phyloP scores from a whole-genome alignment of 2,113 vertebrate genomes.

The Baryphthengus martii region DNA sequence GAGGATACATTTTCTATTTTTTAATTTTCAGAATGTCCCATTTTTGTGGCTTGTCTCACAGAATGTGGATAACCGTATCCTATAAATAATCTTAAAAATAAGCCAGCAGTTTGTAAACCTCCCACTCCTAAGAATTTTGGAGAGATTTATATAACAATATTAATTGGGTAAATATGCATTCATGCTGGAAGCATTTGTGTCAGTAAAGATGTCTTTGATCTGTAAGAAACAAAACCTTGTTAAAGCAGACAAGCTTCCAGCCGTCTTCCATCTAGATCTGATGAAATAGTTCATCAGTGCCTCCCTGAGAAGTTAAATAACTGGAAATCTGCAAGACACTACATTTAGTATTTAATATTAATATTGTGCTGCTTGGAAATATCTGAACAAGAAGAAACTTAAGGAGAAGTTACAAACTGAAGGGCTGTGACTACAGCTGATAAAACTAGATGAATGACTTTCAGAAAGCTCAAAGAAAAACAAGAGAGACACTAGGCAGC shows the following conservation, averaged over 20 bases:
- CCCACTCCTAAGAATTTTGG: background rate
- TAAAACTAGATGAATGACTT: background rate
- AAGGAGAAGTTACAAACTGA: background rate
- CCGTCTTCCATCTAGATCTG: background rate
- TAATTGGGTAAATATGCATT: background rate
- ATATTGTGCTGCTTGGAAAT: background rate
- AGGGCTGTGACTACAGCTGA: background rate
- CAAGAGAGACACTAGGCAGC: background rate
- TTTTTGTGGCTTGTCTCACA: background rate
- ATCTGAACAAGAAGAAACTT: background rate
- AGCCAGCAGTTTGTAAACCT: background rate
- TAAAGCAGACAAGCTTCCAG: background rate
- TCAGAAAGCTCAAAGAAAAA: background rate
- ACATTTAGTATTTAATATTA: background rate
- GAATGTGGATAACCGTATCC: background rate
- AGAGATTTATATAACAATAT: background rate
- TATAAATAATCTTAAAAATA: conserved; percentile 1
- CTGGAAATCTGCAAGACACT: background rate
- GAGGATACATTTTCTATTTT: background rate
- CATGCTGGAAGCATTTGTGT: background rate
- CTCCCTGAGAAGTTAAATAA: background rate
- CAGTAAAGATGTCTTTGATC: background rate
- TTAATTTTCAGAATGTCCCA: background rate
- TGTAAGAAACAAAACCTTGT: background rate
- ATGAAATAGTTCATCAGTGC: background rate